A percentile compares a stretch with the other conserved stretches of the same genome.
Conservation (phyloP, 2,888 invertebrate species). For the Tribolium freemani region DNA sequence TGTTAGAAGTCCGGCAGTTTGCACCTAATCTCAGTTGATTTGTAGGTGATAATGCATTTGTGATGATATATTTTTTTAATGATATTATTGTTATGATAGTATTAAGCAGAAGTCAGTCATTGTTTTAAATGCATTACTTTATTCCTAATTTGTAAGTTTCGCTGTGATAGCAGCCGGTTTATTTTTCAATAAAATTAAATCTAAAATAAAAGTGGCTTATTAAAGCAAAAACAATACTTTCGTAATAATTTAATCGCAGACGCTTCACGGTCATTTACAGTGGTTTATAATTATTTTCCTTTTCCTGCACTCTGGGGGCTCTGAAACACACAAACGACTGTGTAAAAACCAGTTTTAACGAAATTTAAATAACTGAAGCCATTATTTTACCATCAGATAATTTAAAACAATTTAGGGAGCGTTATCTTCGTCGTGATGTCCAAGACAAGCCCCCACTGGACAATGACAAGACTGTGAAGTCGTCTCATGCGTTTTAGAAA, state of each 20-base stretch:
- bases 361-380: not conserved
- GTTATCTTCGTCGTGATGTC: conserved; percentile 50
- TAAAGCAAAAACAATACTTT: not conserved
- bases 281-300: not conserved
- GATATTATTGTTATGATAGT: conserved; percentile 38
- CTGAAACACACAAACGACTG: conserved; percentile 7
- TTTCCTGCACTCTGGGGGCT: not conserved
- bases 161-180: conserved; percentile 50
- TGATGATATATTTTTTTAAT: conserved; percentile 42
- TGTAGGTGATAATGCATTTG: conserved; percentile 48
- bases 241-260: not conserved
- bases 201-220: not conserved
- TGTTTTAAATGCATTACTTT: conserved; percentile 37
- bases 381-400: not conserved
- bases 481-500: conserved; percentile 41
- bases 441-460: conserved; percentile 58
- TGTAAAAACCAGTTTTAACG: not conserved
- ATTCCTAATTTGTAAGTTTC: conserved; percentile 23
- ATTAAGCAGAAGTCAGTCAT: conserved; percentile 37
- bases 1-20: not conserved
- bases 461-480: conserved; percentile 55
- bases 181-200: conserved; percentile 51
- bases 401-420: not conserved
- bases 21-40: conserved; percentile 28
- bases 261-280: not conserved